Conservation (phyloP, 2,113 vertebrate genomes). For the Agelaius phoeniceus region DNA sequence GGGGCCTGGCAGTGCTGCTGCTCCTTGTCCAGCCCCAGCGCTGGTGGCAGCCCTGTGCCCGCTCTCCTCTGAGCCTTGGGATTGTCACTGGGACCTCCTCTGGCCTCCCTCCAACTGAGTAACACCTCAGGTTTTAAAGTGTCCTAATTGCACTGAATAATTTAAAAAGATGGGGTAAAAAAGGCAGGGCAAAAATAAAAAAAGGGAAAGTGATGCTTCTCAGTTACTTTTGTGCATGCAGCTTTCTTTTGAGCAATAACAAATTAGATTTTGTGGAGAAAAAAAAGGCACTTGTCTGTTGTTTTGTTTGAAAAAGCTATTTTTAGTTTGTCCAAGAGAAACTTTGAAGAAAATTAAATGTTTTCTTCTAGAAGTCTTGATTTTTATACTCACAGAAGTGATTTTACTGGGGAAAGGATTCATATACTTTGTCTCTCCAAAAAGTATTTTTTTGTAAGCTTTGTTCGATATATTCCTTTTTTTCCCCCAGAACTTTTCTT, state of each 20-base stretch:
- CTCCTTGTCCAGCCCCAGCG: background rate
- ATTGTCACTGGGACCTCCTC: background rate
- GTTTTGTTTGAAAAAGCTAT: background rate
- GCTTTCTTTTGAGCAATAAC: background rate
- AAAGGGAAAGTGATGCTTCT: background rate
- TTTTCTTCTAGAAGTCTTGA: background rate
- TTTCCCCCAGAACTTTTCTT: background rate
- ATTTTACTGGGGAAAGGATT: background rate
- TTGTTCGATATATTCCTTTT: background rate
- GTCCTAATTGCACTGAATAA: background rate
- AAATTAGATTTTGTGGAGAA: background rate
- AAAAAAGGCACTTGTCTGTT: background rate
- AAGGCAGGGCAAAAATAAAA: too few species aligned
- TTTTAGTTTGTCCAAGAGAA: background rate
- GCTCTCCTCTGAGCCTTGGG: fast-evolving
- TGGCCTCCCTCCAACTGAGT: background rate
- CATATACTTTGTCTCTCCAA: fast-evolving
- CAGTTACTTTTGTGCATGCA: background rate
- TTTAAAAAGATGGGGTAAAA: background rate
- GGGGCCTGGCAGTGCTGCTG: background rate
- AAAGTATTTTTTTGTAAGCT: background rate
- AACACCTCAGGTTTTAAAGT: background rate
- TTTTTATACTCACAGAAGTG: background rate
- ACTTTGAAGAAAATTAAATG: background rate
- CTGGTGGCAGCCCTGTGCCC: background rate